Evolutionary conservation across 2,113 vertebrate species (phyloP), one percentile per base, ranked within the genome.

Genomic region (Tympanuchus pallidicinctus): DNA sequence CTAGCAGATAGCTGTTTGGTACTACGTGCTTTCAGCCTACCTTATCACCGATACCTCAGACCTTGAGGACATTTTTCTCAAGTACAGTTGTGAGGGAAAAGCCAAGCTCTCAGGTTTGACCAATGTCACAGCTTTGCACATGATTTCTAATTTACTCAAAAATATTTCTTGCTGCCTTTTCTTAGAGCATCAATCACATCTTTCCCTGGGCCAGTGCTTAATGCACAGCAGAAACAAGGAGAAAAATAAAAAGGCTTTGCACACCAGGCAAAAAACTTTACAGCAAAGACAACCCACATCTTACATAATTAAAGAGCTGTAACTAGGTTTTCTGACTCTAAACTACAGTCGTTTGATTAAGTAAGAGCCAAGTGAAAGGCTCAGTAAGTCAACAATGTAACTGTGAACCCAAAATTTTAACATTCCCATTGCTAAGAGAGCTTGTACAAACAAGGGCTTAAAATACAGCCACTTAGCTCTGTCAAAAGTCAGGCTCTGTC

Each of bases 251-350:
- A 22, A 74, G 50, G 72, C 42, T 89, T 74, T 83, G 87, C 82
- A 75, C 65, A 88, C 79, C 57, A 88, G 79, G 82, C 72, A 91
- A 83, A 93, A 91, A 93, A 57, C 67, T 82, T 91, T 66, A 74
- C 91, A 96, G 89, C 0, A 0, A 82, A 94, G 86, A 89, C 92
- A 94, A 95, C 78, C 87, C 92, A 89, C 89, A 70, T 85, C 89
- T 89, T 92, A 95, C 84, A 82, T 93, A 95, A 96, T 94, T 95
- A 96, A 72, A 95, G 96, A 96, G 73, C 89, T 96, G 87, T 93
- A 86, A 91, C 84, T 91, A 91, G 84, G 74, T 92, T 95, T 95
- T 91, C 94, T 96, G 89, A 75, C 72, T 92, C 91, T 93, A 91
- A 93, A 95, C 95, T 93, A 80, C 6, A 91, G 92, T 94, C 87